These are phyloP conservation scores for Tricholaema leucomelas DNA, from an alignment of 2,113 vertebrate species.

Conservation along the genomic window DNA sequence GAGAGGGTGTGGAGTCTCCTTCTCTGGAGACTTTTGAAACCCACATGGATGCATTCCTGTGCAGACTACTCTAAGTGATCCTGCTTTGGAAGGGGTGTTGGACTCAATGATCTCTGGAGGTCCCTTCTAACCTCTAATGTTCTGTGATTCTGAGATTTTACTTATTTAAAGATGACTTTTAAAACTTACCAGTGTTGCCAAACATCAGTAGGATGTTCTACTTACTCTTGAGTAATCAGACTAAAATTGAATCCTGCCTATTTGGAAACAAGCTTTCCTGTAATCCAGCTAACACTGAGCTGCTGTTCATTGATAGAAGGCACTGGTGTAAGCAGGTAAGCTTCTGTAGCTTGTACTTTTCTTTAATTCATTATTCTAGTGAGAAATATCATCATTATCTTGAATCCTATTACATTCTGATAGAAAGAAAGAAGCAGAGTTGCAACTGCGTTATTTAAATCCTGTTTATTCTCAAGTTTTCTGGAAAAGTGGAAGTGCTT, in stretches of 20 bases:
- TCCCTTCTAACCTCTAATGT: no score
- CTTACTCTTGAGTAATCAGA: not conserved
- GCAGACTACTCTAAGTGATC: no score
- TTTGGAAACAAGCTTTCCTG: not conserved
- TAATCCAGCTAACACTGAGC: not conserved
- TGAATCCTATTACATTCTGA: constrained; percentile 31
- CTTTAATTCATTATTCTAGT: constrained; percentile 14
- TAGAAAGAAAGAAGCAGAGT: constrained; percentile 11
- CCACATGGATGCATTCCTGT: no score
- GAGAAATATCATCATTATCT: constrained; percentile 27
- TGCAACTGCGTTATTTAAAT: constrained; percentile 40
- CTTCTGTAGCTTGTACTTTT: not conserved
- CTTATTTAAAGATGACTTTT: not conserved
- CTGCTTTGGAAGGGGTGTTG: no score
- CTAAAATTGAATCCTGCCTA: not conserved
- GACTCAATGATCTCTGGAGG: no score
- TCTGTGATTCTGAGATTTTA: not conserved
- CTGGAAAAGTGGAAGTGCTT: constrained; percentile 21
- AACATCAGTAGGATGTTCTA: not conserved
- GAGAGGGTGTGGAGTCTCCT: no score
- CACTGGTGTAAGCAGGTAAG: not conserved
- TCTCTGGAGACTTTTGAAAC: no score
- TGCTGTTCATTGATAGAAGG: constrained; percentile 3
- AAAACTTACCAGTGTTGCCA: not conserved
- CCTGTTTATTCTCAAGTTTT: constrained; percentile 47